Conservation (phyloP, 2,888 invertebrate genomes). For the Melolontha melolontha region DNA sequence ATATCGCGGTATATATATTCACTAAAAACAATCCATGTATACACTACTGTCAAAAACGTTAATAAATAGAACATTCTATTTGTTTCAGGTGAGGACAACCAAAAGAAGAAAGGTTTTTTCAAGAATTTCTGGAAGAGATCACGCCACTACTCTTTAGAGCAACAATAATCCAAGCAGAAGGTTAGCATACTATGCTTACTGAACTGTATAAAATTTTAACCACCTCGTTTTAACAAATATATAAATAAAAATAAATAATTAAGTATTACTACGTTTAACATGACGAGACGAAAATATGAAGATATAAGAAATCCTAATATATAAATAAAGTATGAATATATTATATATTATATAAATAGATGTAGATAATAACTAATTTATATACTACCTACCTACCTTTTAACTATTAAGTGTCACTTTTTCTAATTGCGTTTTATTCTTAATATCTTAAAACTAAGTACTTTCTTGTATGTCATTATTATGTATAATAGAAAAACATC, state of each 20-base stretch:
- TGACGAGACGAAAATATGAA: neutral
- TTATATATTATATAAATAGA: constrained; percentile 18
- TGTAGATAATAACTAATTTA: constrained; percentile 37
- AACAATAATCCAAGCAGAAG: constrained; percentile 70
- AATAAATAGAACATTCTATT: constrained; percentile 46
- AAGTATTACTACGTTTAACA: no score
- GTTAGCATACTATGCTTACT: constrained; percentile 24
- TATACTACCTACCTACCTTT: constrained; percentile 13
- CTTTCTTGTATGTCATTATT: constrained; percentile 2
- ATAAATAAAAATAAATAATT: neutral
- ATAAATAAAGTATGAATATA: constrained; percentile 10
- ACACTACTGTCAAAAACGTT: no score
- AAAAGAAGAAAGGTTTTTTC: constrained; percentile 90
- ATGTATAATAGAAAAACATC: neutral
- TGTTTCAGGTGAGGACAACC: constrained; percentile 77
- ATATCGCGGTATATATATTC: no score
- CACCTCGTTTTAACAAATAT: neutral
- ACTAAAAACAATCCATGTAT: no score
- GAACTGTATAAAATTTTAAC: constrained; percentile 29
- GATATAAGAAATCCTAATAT: neutral
- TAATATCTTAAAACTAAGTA: constrained; percentile 6
- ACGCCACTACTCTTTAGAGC: constrained; percentile 87
- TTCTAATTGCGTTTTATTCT: constrained; percentile 4
- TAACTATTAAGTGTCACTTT: constrained; percentile 6
- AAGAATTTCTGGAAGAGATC: constrained; percentile 91